These are phyloP conservation scores for Tilapia sparmanii DNA, from an alignment of 2,113 vertebrate species.

Conservation along the genomic window DNA sequence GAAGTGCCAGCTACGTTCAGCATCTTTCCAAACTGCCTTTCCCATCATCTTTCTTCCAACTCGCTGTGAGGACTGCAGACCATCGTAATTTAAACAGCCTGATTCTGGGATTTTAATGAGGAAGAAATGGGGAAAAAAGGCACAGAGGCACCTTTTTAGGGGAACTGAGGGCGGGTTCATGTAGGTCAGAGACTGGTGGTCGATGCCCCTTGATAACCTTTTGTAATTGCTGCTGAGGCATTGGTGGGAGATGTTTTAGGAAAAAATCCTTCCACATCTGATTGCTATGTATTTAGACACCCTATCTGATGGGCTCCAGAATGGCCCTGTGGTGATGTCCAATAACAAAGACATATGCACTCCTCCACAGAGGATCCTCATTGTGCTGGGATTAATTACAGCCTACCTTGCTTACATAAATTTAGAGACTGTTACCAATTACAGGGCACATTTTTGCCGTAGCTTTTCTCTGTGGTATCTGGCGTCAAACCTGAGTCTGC, in stretches of 20 bases:
- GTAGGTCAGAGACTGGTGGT: slow-evolving; percentile 74
- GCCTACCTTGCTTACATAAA: slow-evolving; percentile 83
- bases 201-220: slow-evolving; percentile 95
- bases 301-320: slow-evolving; percentile 87
- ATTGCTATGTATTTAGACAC: slow-evolving; percentile 84
- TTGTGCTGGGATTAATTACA: slow-evolving; percentile 91
- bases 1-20: slow-evolving; percentile 50
- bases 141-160: slow-evolving; percentile 60
- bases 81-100: slow-evolving; percentile 25
- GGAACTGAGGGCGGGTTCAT: slow-evolving; percentile 80
- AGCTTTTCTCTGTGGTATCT: slow-evolving; percentile 63
- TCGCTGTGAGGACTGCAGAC: not conserved
- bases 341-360: slow-evolving; percentile 90
- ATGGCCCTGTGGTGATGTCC: slow-evolving; percentile 77
- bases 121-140: slow-evolving; percentile 30
- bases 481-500: slow-evolving; percentile 30
- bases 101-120: slow-evolving; percentile 80
- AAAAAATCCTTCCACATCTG: slow-evolving; percentile 73
- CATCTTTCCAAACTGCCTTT: slow-evolving; percentile 32
- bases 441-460: slow-evolving; percentile 79
- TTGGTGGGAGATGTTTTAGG: slow-evolving; percentile 81
- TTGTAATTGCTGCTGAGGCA: slow-evolving; percentile 82
- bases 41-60: slow-evolving; percentile 32
- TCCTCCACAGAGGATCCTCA: slow-evolving; percentile 83
- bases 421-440: slow-evolving; percentile 90